Conservation (phyloP, 1,140 invertebrate genomes). For the Diorhabda elongata region DNA sequence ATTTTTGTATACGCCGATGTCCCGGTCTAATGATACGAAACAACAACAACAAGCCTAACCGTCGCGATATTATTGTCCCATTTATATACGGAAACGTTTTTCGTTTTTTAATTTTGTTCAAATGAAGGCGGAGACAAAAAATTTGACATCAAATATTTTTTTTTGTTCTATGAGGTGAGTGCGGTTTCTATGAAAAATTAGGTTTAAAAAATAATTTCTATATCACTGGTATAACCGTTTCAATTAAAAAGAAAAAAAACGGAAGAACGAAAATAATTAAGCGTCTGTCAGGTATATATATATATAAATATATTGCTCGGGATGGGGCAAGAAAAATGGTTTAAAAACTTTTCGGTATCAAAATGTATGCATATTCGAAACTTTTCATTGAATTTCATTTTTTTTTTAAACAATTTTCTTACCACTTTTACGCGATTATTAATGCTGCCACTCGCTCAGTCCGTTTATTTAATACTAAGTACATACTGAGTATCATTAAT, state of each 20-base stretch:
- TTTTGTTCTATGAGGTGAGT: slow-evolving; percentile 33
- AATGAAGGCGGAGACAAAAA: background rate
- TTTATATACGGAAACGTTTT: too few relatives aligned
- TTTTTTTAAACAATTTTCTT: too few relatives aligned
- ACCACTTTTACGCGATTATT: background rate
- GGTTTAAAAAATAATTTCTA: slow-evolving; percentile 26
- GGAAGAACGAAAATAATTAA: slow-evolving; percentile 19
- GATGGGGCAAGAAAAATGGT: background rate
- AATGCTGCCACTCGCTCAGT: slow-evolving; percentile 29
- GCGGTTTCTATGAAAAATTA: slow-evolving; percentile 30
- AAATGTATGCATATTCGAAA: too few relatives aligned
- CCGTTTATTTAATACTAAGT: slow-evolving; percentile 10
- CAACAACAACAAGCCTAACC: too few relatives aligned
- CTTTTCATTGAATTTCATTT: too few relatives aligned
- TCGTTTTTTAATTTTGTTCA: too few relatives aligned
- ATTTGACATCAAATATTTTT: slow-evolving; percentile 7
- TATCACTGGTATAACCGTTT: slow-evolving; percentile 27
- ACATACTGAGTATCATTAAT: background rate
- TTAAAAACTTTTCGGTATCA: background rate
- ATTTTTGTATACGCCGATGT: too few relatives aligned
- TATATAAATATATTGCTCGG: slow-evolving; percentile 15
- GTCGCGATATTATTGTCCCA: too few relatives aligned
- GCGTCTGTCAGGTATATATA: slow-evolving; percentile 8
- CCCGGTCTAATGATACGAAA: too few relatives aligned
- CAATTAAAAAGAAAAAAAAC: slow-evolving; percentile 15